These are phyloP conservation scores for Sander lucioperca DNA, from an alignment of 2,113 vertebrate genomes.

Conservation along the genomic window DNA sequence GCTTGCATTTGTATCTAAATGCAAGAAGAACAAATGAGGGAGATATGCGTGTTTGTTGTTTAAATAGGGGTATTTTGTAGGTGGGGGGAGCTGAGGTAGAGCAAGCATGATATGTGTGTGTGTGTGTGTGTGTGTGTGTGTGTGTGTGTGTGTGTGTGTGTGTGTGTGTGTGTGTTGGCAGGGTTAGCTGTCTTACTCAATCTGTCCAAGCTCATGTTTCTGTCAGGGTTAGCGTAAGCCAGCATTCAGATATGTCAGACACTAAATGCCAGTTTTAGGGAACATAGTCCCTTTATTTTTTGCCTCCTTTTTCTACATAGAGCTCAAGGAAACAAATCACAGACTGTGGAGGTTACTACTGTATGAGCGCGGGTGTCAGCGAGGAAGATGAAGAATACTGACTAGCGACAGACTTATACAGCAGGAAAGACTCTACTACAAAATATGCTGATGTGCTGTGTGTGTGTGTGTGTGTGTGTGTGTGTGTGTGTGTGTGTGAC, in stretches of 20 bases:
- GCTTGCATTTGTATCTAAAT: neutral
- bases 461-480: constrained; percentile 25
- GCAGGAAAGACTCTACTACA: constrained; percentile 44
- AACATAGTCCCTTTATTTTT: constrained; percentile 46
- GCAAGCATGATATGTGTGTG: neutral
- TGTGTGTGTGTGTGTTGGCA: constrained; percentile 42
- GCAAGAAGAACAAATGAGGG: constrained; percentile 12
- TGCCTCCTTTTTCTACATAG: constrained; percentile 21
- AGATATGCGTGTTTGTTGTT: constrained; percentile 2
- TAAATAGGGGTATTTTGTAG: constrained; percentile 28
- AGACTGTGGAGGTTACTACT: constrained; percentile 37
- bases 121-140: constrained; percentile 13
- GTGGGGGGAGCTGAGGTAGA: neutral
- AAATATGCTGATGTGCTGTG: constrained; percentile 46
- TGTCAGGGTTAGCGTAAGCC: constrained; percentile 73
- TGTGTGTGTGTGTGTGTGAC: constrained; percentile 31
- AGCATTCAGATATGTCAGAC: constrained; percentile 62
- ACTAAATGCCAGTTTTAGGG: constrained; percentile 65
- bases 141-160: constrained; percentile 4
- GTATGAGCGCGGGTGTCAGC: constrained; percentile 17
- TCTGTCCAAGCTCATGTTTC: constrained; percentile 74
- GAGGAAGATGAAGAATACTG: constrained; percentile 30
- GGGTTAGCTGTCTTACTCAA: constrained; percentile 69
- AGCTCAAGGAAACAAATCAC: constrained; percentile 45
- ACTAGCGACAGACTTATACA: constrained; percentile 43